These are phyloP conservation scores for Aleiodes leptofemur DNA, from an alignment of 2,888 invertebrate species.

Conservation along the genomic window DNA sequence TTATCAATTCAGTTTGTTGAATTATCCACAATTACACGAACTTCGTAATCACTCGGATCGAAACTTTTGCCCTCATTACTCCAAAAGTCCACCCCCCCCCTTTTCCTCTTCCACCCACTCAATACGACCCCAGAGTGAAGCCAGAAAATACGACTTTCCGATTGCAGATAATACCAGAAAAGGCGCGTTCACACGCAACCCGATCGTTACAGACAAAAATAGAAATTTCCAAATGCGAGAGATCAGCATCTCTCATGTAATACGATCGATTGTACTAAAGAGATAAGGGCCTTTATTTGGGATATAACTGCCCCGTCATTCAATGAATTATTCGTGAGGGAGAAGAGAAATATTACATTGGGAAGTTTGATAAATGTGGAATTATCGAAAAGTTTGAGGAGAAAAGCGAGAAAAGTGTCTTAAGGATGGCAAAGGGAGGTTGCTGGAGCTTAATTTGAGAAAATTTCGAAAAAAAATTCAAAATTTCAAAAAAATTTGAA, in stretches of 20 bases:
- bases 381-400: not conserved
- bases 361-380: not conserved
- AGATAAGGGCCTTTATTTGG: not conserved
- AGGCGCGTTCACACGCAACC: slow-evolving; percentile 52
- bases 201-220: slow-evolving; percentile 50
- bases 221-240: slow-evolving; percentile 11
- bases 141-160: slow-evolving; percentile 5
- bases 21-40: too few species aligned
- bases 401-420: too few species aligned
- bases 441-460: too few species aligned
- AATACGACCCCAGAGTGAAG: too few species aligned
- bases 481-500: too few species aligned
- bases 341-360: not conserved
- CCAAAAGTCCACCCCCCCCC: too few species aligned
- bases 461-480: too few species aligned
- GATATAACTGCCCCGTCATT: not conserved
- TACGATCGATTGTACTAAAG: not conserved
- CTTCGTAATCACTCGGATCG: too few species aligned
- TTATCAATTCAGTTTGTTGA: too few species aligned
- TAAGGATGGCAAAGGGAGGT: too few species aligned
- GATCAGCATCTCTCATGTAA: slow-evolving; percentile 5
- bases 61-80: too few species aligned
- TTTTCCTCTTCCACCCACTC: too few species aligned
- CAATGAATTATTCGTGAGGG: slow-evolving; percentile 7
- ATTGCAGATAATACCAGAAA: slow-evolving; percentile 44